phyloP scores from a whole-genome alignment of 2,113 vertebrate genomes.

The Burhinus bistriatus region DNA sequence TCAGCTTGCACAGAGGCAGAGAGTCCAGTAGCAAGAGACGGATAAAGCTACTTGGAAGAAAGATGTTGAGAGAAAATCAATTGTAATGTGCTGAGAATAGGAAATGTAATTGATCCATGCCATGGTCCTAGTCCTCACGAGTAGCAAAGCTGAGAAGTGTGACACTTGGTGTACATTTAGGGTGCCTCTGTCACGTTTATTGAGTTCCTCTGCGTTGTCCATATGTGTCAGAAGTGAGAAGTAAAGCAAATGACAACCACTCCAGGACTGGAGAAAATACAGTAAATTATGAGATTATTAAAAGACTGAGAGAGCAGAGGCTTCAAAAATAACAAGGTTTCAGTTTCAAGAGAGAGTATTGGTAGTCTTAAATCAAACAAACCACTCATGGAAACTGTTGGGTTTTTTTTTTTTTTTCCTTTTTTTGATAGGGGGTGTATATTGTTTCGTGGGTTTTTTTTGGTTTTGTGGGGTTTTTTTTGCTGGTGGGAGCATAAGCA shows the following conservation, averaged over 20 bases:
- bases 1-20: not conserved
- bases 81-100: not conserved
- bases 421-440: not conserved
- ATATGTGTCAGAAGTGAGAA: not conserved
- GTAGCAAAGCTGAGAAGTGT: not conserved
- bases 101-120: not conserved
- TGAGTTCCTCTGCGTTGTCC: not conserved
- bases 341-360: not conserved
- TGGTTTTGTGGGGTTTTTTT: not conserved
- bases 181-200: not conserved
- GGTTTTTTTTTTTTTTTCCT: accelerated
- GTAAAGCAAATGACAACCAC: not conserved
- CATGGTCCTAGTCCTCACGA: not conserved
- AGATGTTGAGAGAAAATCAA: not conserved
- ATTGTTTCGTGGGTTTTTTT: not conserved
- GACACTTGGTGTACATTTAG: not conserved
- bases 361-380: not conserved
- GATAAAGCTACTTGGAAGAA: not conserved
- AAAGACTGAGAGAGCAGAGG: not conserved
- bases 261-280: accelerated
- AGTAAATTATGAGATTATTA: not conserved
- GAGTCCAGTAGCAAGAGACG: not conserved
- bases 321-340: not conserved
- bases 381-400: accelerated
- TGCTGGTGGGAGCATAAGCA: not conserved